Evolutionary conservation across 2,888 invertebrate genomes (phyloP).

Genomic region (Horisme vitalbata): DNA sequence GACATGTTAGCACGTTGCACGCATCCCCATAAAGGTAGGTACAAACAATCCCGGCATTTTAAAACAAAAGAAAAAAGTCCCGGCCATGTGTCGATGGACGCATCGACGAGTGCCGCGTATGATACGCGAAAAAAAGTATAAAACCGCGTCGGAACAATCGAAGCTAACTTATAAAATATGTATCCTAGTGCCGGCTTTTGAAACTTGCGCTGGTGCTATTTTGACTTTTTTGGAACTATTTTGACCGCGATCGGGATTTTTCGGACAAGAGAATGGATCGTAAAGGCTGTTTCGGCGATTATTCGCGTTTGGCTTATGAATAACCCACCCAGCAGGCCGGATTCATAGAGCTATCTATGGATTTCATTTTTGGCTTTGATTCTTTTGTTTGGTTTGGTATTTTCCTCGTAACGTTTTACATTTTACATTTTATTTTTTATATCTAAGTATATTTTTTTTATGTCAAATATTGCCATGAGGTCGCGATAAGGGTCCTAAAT

Average conservation of each 20-base stretch:
- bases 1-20: conserved; percentile 23
- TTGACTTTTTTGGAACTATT: conserved; percentile 72
- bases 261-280: conserved; percentile 59
- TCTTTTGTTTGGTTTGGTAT: too few relatives aligned
- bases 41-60: conserved; percentile 64
- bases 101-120: conserved; percentile 70
- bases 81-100: conserved; percentile 70
- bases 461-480: too few relatives aligned
- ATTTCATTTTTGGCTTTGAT: conserved; percentile 5
- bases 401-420: too few relatives aligned
- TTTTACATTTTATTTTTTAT: too few relatives aligned
- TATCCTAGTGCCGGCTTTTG: conserved; percentile 72
- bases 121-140: conserved; percentile 59
- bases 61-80: conserved; percentile 59
- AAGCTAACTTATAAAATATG: conserved; percentile 82
- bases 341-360: conserved; percentile 18
- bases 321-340: conserved; percentile 27
- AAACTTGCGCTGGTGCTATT: conserved; percentile 71
- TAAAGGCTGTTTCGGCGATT: conserved; percentile 43
- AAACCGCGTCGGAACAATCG: conserved; percentile 78
- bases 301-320: conserved; percentile 37
- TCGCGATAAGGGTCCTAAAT: too few relatives aligned
- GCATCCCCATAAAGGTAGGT: conserved; percentile 44
- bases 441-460: too few relatives aligned
- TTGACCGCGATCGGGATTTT: conserved; percentile 77